phyloP scores from a whole-genome alignment of 2,797 vertebrate species.

The Pseudochirops cupreus region DNA sequence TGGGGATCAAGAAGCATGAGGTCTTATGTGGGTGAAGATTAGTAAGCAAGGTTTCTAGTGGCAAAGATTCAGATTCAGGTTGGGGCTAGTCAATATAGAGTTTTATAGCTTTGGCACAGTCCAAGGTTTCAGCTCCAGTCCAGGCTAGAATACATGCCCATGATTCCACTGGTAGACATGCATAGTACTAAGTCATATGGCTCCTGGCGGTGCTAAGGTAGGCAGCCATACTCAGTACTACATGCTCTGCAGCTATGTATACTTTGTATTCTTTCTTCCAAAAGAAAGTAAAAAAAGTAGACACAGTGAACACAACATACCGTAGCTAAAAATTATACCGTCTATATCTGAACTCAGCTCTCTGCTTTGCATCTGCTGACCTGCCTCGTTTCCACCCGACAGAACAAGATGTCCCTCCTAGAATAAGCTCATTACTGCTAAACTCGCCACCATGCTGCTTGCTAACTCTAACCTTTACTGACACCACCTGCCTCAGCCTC shows the following conservation, averaged over 20 bases:
- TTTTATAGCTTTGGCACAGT: background rate
- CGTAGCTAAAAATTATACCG: background rate
- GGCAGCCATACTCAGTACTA: background rate
- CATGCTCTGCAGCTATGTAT: background rate
- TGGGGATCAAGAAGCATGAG: too few relatives aligned
- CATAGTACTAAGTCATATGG: background rate
- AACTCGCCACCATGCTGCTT: background rate
- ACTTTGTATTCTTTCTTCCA: background rate
- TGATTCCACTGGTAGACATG: background rate
- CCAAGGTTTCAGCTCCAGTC: background rate
- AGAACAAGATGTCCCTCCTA: background rate
- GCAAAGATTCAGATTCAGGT: background rate
- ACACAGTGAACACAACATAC: background rate
- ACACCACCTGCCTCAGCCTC: background rate
- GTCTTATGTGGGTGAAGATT: background rate
- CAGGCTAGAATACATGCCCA: background rate
- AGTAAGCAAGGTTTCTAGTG: background rate
- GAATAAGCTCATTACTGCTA: background rate
- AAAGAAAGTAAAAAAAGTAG: background rate
- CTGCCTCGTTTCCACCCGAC: background rate
- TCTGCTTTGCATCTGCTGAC: background rate
- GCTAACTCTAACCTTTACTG: background rate
- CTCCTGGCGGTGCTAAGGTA: background rate
- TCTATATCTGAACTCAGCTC: background rate
- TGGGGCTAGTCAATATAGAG: background rate